Conservation (phyloP, 2,113 vertebrate genomes). For the Natator depressus region DNA sequence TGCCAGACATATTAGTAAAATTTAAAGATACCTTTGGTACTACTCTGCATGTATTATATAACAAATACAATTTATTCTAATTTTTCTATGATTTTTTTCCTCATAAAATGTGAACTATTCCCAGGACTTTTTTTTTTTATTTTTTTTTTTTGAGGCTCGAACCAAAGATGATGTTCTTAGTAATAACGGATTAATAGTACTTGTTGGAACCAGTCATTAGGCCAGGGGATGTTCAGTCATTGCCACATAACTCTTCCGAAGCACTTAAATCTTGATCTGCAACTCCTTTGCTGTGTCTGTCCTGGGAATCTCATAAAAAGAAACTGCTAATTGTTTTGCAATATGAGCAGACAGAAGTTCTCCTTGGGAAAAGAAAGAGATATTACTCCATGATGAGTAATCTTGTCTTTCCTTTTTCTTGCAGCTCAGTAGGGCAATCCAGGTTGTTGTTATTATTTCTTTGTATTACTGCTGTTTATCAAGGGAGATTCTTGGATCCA, state of each 20-base stretch:
- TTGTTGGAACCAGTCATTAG: not conserved
- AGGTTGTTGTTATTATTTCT: not conserved
- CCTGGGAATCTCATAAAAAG: not conserved
- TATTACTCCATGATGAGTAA: not conserved
- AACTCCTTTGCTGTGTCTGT: not conserved
- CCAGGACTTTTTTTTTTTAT: not conserved
- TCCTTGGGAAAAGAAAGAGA: not conserved
- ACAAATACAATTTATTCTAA: not conserved
- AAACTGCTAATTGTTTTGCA: not conserved
- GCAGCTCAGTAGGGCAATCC: fast-evolving
- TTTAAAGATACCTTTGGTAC: not conserved
- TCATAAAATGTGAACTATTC: not conserved
- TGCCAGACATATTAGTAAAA: not conserved
- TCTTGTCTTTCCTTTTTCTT: not conserved
- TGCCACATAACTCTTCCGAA: not conserved
- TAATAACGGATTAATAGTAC: not conserved
- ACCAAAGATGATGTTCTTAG: not conserved
- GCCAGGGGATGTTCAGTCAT: not conserved
- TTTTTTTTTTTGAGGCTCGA: not conserved
- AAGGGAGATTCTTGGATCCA: not conserved
- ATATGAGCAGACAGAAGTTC: not conserved
- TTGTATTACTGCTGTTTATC: not conserved
- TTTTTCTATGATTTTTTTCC: not conserved
- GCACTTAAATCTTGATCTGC: not conserved
- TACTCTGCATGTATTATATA: not conserved